Conservation (phyloP, 2,888 invertebrate species). For the Cyclophora punctaria region DNA sequence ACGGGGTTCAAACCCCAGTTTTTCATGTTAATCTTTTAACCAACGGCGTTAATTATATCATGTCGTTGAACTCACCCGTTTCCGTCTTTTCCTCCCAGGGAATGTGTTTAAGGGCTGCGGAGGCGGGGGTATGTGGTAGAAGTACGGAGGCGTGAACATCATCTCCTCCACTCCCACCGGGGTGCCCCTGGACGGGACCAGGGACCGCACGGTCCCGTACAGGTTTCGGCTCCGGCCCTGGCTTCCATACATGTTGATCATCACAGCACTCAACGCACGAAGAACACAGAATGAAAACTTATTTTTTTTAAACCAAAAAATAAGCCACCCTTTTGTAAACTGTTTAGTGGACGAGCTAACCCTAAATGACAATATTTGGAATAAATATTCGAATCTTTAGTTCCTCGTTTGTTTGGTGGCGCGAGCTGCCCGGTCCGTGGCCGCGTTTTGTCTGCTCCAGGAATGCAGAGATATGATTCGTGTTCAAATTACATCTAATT, state of each 20-base stretch:
- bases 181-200: slow-evolving; percentile 48
- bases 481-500: slow-evolving; percentile 61
- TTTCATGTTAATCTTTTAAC: not conserved
- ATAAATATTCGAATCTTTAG: slow-evolving; percentile 59
- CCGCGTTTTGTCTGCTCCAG: slow-evolving; percentile 43
- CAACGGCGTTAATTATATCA: too few species aligned
- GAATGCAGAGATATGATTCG: slow-evolving; percentile 42
- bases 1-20: not conserved
- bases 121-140: slow-evolving; percentile 62
- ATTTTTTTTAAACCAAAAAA: slow-evolving; percentile 56
- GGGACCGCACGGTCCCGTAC: slow-evolving; percentile 63
- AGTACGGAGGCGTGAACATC: slow-evolving; percentile 55
- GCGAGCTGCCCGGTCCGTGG: slow-evolving; percentile 34
- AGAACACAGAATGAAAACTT: slow-evolving; percentile 32
- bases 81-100: slow-evolving; percentile 65
- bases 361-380: slow-evolving; percentile 55
- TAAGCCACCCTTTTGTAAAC: slow-evolving; percentile 43
- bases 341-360: slow-evolving; percentile 28
- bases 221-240: slow-evolving; percentile 49
- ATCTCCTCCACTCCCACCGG: slow-evolving; percentile 52
- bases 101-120: slow-evolving; percentile 60
- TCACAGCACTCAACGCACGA: slow-evolving; percentile 17
- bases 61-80: slow-evolving; percentile 41
- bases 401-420: slow-evolving; percentile 31
- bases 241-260: slow-evolving; percentile 55